Conservation (phyloP, 2,113 vertebrate genomes). For the Lipotes vexillifer region DNA sequence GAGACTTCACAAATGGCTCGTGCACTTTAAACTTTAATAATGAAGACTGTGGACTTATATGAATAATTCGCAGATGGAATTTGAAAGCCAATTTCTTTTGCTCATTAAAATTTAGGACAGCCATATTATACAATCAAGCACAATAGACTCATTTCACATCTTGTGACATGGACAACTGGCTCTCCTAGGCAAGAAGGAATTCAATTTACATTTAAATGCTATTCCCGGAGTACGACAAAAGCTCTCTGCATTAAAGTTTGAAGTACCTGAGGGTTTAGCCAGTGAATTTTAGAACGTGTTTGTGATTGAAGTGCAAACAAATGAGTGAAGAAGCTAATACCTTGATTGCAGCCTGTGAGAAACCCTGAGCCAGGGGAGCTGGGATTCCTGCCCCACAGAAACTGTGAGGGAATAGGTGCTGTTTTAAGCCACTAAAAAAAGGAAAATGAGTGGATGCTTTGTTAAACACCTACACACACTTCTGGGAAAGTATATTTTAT, state of each 20-base stretch:
- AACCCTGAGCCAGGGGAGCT: neutral
- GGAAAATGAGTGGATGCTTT: neutral
- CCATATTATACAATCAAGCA: neutral
- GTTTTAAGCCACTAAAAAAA: neutral
- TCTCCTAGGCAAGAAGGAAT: neutral
- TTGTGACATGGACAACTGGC: slow-evolving; percentile 25
- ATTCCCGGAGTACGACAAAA: neutral
- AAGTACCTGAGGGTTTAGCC: neutral
- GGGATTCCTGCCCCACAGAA: neutral
- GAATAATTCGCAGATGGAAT: slow-evolving; percentile 44
- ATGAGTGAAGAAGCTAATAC: neutral
- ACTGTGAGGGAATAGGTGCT: neutral
- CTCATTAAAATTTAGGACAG: slow-evolving; percentile 49
- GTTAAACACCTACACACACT: neutral
- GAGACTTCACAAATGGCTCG: neutral
- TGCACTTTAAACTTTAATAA: slow-evolving; percentile 55
- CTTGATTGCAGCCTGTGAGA: neutral
- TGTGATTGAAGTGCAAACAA: slow-evolving; percentile 1
- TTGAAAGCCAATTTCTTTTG: slow-evolving; percentile 60
- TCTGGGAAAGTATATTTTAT: neutral
- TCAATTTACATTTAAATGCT: slow-evolving; percentile 21
- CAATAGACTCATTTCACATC: neutral
- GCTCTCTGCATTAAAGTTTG: neutral
- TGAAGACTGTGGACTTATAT: neutral
- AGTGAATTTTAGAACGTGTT: neutral